Base-by-base conservation (phyloP, 2,888 invertebrate species). In the Epistrophe eligans region DNA sequence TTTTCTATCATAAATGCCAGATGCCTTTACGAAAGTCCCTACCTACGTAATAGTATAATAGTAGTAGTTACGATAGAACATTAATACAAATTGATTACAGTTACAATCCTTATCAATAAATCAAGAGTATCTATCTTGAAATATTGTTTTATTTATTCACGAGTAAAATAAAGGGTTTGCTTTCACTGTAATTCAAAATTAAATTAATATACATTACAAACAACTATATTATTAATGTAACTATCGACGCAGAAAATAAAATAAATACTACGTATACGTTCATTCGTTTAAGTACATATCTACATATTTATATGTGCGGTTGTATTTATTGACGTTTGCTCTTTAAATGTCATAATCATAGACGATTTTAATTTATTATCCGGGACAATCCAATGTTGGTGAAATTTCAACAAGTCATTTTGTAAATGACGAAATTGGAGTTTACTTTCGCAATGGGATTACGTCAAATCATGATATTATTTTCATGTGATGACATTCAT, bases 281-380 rank as follows among this genome's bases (percentile, higher is more conserved):
- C 2, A 32, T 32, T 32, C 32, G 4, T 32, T 4, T 6, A 32
- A 32, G 5, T 32, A 32, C 7, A 32, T 32, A 24, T n/a, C n/a
- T 3, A 24, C 3, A 24, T 24, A 24, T 24, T 1, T 24, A 24
- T 24, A 24, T 24, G 24, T 32, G 32, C 5, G 35, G 15, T 50
- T 52, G 13, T 35, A 17, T 13, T 67, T 57, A 72, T 77, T 77
- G 77, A 83, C 72, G 66, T 67, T 72, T 52, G 58, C 60, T 38
- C 24, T 55, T 48, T 17, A 15, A 4, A 13, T 66, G 38, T 72
- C 43, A n/a, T 13, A 40, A 11, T 52, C 24, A 13, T 10, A 62
- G 60, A 62, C 43, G 50, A 7, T 67, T 67, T 35, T 28, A 28
- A 77, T 82, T 82, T 83, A 83, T 83, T 77, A 43, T 13, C n/a